Conservation (phyloP, 2,888 invertebrate species). For the Pterostichus niger region DNA sequence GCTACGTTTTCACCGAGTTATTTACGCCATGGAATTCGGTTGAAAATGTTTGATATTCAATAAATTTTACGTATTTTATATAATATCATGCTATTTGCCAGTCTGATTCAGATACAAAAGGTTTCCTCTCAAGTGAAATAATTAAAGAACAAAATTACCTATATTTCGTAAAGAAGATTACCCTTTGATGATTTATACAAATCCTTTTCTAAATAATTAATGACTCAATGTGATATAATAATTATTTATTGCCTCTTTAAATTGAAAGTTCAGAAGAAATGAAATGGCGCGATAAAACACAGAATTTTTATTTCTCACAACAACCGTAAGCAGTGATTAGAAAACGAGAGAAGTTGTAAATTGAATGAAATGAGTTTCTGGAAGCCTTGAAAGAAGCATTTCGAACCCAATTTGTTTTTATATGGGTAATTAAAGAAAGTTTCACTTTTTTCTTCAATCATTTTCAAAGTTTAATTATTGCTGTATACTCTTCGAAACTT, state of each 20-base stretch:
- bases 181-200: slow-evolving; percentile 26
- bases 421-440: slow-evolving; percentile 64
- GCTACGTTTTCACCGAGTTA: no score
- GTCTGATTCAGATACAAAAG: no score
- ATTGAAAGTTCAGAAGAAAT: not conserved
- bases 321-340: slow-evolving; percentile 51
- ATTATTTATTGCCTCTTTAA: slow-evolving; percentile 8
- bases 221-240: slow-evolving; percentile 9
- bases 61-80: no score
- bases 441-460: slow-evolving; percentile 53
- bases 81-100: no score
- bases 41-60: no score
- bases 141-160: not conserved
- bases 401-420: slow-evolving; percentile 61
- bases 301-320: slow-evolving; percentile 20
- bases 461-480: slow-evolving; percentile 58
- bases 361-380: slow-evolving; percentile 60
- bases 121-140: not conserved
- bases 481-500: slow-evolving; percentile 17
- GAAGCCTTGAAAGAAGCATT: slow-evolving; percentile 45
- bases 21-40: no score
- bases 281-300: not conserved
- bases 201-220: slow-evolving; percentile 5
- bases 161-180: slow-evolving; percentile 2
- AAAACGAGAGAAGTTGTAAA: slow-evolving; percentile 59